A percentile compares a stretch with the other conserved stretches of the same genome.
Evolutionary conservation across 2,113 vertebrate species (phyloP).

Genomic region (Mastomys coucha): DNA sequence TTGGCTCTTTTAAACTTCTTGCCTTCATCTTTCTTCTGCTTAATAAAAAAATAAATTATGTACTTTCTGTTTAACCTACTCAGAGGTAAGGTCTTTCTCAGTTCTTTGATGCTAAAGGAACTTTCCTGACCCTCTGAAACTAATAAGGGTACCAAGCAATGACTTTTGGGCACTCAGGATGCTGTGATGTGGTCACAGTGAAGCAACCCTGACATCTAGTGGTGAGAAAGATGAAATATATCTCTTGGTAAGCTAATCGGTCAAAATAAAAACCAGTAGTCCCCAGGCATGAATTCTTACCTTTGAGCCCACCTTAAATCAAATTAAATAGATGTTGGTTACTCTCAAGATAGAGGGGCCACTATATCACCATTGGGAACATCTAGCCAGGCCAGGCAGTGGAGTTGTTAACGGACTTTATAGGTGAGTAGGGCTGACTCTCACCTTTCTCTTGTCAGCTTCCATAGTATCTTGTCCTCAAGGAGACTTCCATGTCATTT

Average conservation of each 20-base stretch:
- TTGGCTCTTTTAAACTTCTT: slow-evolving; percentile 60
- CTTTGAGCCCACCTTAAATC: background rate
- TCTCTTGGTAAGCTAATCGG: background rate
- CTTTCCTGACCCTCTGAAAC: slow-evolving; percentile 55
- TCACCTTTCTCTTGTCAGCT: background rate
- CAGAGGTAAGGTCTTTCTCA: slow-evolving; percentile 20
- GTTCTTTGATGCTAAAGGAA: slow-evolving; percentile 51
- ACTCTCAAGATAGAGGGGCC: background rate
- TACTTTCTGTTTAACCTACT: slow-evolving; percentile 9
- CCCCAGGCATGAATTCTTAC: background rate
- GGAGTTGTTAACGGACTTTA: background rate
- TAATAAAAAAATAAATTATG: slow-evolving; percentile 28
- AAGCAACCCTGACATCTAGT: slow-evolving; percentile 76
- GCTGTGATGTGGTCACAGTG: background rate
- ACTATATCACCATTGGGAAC: background rate
- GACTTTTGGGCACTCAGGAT: background rate
- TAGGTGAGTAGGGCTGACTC: background rate
- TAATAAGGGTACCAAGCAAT: slow-evolving; percentile 2
- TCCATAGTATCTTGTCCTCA: background rate
- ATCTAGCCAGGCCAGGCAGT: background rate
- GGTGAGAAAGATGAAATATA: background rate
- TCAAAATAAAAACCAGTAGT: background rate
- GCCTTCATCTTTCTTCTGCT: slow-evolving; percentile 52
- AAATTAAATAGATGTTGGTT: background rate
- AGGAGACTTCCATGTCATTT: background rate